Evolutionary conservation across 1,140 invertebrate genomes (phyloP).

Genomic region (Wasmannia auropunctata): DNA sequence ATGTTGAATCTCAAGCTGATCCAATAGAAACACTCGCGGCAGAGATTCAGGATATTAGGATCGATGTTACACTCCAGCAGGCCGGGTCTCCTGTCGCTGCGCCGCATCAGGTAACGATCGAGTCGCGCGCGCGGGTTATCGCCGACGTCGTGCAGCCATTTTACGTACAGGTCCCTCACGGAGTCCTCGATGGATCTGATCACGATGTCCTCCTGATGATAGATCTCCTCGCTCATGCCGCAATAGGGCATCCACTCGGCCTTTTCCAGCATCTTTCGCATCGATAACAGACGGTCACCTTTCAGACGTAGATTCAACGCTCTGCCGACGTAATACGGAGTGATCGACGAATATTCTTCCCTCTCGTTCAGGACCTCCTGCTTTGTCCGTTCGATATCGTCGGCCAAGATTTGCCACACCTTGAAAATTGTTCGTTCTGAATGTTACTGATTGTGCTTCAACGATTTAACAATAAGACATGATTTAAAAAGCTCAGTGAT

Average conservation of each 20-base stretch:
- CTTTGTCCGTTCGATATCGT: conserved; percentile 91
- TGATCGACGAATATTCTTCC: conserved; percentile 87
- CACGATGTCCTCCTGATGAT: conserved; percentile 88
- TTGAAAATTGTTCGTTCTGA: conserved; percentile 72
- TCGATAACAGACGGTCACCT: conserved; percentile 87
- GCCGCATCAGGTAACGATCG: conserved; percentile 90
- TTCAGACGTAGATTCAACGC: conserved; percentile 88
- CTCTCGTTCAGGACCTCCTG: conserved; percentile 89
- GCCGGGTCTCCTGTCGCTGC: conserved; percentile 87
- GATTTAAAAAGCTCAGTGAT: not conserved
- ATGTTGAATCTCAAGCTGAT: conserved; percentile 88
- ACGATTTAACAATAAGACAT: not conserved
- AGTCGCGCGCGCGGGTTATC: conserved; percentile 87
- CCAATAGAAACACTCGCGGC: conserved; percentile 90
- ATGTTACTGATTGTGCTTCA: not conserved
- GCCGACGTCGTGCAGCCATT: conserved; percentile 88
- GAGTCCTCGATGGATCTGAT: conserved; percentile 88
- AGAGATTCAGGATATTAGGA: conserved; percentile 86
- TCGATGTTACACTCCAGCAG: conserved; percentile 93
- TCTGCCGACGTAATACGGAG: conserved; percentile 90
- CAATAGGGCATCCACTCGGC: conserved; percentile 90
- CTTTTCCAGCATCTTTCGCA: conserved; percentile 88
- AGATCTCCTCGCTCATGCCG: conserved; percentile 89
- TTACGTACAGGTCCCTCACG: conserved; percentile 87
- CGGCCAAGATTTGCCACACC: conserved; percentile 91